Base-by-base conservation (phyloP, 2,888 invertebrate species). In the Drosophila gaucha region DNA sequence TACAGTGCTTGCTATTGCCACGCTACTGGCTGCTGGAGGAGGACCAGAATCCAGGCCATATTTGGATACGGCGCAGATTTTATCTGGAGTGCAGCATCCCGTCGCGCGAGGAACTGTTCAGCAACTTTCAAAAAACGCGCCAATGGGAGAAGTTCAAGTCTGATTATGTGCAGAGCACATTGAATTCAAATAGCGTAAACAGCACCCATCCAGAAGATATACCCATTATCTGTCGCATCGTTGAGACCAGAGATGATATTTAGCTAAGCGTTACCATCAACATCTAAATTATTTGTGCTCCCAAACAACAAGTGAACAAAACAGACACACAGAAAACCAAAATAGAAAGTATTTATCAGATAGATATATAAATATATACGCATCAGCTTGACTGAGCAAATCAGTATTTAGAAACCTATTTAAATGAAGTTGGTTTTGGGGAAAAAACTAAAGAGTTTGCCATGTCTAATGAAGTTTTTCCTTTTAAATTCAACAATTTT, bases 1-100 rank as follows among this genome's bases (percentile, higher is more conserved):
- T 95, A 1, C 93, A 93, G 76, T 95, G 95, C 75, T 92, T 96
- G 84, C 90, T 95, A 22, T 90, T 96, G 66, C 96, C 96, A 0
- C 93, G 94, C 58, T 94, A 94, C 79, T 96, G 95, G 95, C 91
- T 96, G 9, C 87, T 94, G 47, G 94, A 94, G 79, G 93, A 89
- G 52, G 67, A 85, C 6, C 92, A 92, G 75, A 92, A 92, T 74
- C 90, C 90, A 1, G 91, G 91, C 0, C 88, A 91, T 58, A 70
- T 91, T n/a, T 92, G 92, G 92, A 89, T 90, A 52, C 80, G 90
- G 14, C 86, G 89, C 38, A 69, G 78, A 24, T 89, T 90, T 59
- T 90, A 89, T 43, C 62, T 92, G 18, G 85, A 92, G 24, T 63
- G 82, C 5, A 89, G 89, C 10, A 88, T 92, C 39, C 92, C 92